Evolutionary conservation across 1,140 invertebrate species (phyloP), one percentile per base, ranked within the genome.

Genomic region (Sogatella furcifera): DNA sequence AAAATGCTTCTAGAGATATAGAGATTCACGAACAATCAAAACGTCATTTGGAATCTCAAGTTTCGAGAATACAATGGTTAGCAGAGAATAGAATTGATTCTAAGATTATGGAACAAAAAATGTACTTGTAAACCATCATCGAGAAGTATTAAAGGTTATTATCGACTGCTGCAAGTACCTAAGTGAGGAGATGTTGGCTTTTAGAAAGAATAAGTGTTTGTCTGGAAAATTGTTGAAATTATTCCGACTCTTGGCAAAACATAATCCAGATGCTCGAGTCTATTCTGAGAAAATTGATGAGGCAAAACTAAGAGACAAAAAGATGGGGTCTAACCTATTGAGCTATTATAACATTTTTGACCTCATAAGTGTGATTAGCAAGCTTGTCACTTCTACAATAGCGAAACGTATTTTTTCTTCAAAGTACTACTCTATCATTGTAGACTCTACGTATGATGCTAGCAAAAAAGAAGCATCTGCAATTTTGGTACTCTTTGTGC

Each of bases 21-120:
- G 58, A n/a, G 19, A 19, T 60, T 28, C 58, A 60, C 14, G 46
- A 60, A 54, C 52, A 24, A 24, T 59, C 57, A 10, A 59, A 59
- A 46, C n/a, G 31, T 21, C 57, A 59, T 52, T 19, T 52, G 21
- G 22, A 13, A 28, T 24, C 46, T 28, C 31, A 60, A 52, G 52
- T 55, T 60, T 44, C 58, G n/a, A 60, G 58, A 31, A 54, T 60
- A 21, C 58, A 60, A 54, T 60, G 58, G 44, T 53, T 60, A 28
- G 15, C 58, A 21, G 31, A 54, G 31, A 60, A 60, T 11, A 56
- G 54, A 38, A 56, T 56, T 31, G 54, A 56, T 38, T 56, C 28
- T 5, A 56, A 38, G 15, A 17, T 56, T 14, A 38, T 17, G 21
- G 21, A 34, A 31, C 54, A 56, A 56, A 17, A 28, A 38, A 56